Percentiles rank a stretch among this genome's conserved stretches.
Evolutionary conservation across 2,113 vertebrate genomes (phyloP).

Genomic region (Hipposideros armiger): DNA sequence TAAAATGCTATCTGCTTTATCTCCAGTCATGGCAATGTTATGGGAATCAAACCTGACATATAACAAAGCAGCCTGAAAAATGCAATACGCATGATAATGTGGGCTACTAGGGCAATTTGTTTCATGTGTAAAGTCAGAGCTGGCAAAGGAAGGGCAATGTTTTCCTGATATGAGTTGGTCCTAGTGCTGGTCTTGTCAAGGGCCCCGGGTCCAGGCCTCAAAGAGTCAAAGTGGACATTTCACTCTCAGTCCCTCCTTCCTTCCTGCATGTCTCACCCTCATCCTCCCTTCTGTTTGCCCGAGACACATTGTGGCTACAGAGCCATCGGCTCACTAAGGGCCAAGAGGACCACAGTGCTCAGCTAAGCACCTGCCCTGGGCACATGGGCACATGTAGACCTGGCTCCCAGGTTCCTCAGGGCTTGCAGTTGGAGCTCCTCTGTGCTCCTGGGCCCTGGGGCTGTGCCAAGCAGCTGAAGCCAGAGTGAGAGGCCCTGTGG

Average conservation of each 20-base stretch:
- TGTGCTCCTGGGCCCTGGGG: not conserved
- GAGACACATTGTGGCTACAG: not conserved
- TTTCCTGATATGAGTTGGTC: not conserved
- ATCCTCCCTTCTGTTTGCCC: not conserved
- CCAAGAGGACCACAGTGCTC: not conserved
- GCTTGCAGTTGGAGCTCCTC: not conserved
- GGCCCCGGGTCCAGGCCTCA: not conserved
- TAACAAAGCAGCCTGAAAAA: not conserved
- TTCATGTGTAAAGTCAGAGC: not conserved
- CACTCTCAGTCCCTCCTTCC: not conserved
- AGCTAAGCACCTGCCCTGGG: not conserved
- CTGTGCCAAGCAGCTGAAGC: conserved; percentile 39
- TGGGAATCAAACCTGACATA: not conserved
- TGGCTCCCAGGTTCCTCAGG: not conserved
- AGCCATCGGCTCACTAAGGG: not conserved
- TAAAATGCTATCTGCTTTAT: not conserved
- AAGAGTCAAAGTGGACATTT: not conserved
- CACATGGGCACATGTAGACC: not conserved
- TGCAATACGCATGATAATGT: fast-evolving
- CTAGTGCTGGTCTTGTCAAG: not conserved
- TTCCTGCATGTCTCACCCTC: not conserved
- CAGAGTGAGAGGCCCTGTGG: not conserved
- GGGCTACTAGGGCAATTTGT: not conserved
- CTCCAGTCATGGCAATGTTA: not conserved
- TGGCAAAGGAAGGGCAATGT: not conserved